phyloP scores from a whole-genome alignment of 2,888 invertebrate genomes.

The Tyria jacobaeae region DNA sequence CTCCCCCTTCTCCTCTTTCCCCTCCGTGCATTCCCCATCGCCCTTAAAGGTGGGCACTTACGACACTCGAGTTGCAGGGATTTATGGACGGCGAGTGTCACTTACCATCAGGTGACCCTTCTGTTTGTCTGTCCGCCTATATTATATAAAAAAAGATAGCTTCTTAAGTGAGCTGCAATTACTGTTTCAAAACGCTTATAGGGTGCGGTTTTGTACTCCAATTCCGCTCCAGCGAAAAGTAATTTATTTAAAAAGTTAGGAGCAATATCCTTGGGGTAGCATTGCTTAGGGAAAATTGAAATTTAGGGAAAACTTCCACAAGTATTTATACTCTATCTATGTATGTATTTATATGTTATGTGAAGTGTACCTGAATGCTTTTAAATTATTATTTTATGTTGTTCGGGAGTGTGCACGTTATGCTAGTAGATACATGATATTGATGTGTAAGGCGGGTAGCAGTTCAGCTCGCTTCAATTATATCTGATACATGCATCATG shows the following conservation, averaged over 20 bases:
- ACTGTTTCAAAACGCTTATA: not conserved
- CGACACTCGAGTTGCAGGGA: no score
- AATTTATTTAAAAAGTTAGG: slow-evolving; percentile 14
- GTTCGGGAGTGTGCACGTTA: not conserved
- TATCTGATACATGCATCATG: no score
- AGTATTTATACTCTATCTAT: not conserved
- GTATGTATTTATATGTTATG: no score
- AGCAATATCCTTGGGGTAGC: not conserved
- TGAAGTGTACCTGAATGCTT: not conserved
- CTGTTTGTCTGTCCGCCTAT: no score
- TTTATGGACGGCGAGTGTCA: no score
- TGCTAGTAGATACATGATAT: not conserved
- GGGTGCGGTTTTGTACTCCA: not conserved
- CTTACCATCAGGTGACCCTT: no score
- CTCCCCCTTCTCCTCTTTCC: no score
- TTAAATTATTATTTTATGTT: not conserved
- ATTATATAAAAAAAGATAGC: no score
- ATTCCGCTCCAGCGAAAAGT: slow-evolving; percentile 7
- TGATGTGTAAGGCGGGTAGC: not conserved
- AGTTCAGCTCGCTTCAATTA: no score
- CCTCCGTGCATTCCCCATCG: no score
- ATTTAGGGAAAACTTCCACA: not conserved
- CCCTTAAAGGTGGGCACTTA: no score
- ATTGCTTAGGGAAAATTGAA: slow-evolving; percentile 9
- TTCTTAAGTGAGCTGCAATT: no score